Evolutionary conservation across 2,797 vertebrate genomes (phyloP).

Genomic region (Propithecus deckenii): DNA sequence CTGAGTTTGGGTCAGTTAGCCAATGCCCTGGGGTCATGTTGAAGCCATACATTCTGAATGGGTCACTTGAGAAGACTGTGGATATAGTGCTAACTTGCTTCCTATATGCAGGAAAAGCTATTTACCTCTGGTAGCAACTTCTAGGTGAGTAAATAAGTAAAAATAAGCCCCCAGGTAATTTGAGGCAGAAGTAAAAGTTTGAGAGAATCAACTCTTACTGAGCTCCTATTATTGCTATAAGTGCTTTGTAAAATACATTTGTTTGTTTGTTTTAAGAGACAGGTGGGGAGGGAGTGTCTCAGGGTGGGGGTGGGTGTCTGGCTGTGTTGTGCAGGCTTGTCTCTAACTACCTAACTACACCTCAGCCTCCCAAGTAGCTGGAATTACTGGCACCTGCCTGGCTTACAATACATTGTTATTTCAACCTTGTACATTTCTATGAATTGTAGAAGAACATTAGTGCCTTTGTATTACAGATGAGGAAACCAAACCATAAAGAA

Average conservation of each 20-base stretch:
- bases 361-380: neutral
- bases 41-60: neutral
- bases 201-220: neutral
- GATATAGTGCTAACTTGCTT: slow-evolving; percentile 5
- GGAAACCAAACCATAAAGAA: slow-evolving; percentile 28
- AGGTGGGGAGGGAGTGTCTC: too few species aligned
- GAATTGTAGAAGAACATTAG: neutral
- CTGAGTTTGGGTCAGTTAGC: neutral
- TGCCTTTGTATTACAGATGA: slow-evolving; percentile 16
- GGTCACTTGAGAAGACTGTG: neutral
- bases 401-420: neutral
- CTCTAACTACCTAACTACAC: neutral
- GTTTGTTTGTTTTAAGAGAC: neutral
- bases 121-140: slow-evolving; percentile 19
- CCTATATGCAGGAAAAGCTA: neutral
- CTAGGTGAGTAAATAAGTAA: neutral
- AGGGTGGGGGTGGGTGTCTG: neutral
- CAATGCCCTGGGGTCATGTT: neutral
- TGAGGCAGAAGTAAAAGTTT: slow-evolving; percentile 18
- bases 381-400: neutral
- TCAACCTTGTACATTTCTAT: neutral
- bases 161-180: slow-evolving; percentile 5
- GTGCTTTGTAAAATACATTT: neutral
- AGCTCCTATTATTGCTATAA: neutral
- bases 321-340: neutral